Conservation (phyloP, 1,140 invertebrate species). For the Antheraea pernyi region DNA sequence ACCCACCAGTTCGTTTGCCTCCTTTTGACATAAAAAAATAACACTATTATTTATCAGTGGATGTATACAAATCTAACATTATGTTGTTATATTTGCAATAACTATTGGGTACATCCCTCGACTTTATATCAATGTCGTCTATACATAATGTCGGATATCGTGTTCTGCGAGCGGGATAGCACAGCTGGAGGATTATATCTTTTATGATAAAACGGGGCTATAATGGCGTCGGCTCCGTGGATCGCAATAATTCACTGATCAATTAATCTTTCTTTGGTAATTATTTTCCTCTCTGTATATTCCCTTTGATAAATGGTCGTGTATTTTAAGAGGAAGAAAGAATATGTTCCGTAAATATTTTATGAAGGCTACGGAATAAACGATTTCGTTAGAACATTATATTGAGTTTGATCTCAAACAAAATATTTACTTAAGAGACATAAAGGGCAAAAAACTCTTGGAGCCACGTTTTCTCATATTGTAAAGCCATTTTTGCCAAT, state of each 20-base stretch:
- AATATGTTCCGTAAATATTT: neutral
- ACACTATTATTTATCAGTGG: too few species aligned
- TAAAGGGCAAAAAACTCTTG: too few species aligned
- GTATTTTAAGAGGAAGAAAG: neutral
- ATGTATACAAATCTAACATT: too few species aligned
- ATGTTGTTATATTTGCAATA: neutral
- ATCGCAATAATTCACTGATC: conserved; percentile 40
- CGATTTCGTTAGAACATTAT: neutral
- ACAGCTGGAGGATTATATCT: conserved; percentile 35
- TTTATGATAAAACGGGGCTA: conserved; percentile 42
- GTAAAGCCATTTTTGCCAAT: too few species aligned
- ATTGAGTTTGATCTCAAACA: neutral
- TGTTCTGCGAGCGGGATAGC: conserved; percentile 32
- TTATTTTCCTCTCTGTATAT: conserved; percentile 14
- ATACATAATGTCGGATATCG: conserved; percentile 24
- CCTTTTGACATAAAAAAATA: too few species aligned
- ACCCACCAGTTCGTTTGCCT: too few species aligned
- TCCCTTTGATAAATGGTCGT: too few species aligned
- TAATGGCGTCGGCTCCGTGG: conserved; percentile 18
- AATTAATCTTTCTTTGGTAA: conserved; percentile 45
- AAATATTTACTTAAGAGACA: too few species aligned
- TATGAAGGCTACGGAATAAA: too few species aligned
- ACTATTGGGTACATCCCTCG: conserved; percentile 8
- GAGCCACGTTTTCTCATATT: too few species aligned
- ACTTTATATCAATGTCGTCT: conserved; percentile 3